Evolutionary conservation across 2,113 vertebrate species (phyloP).

Genomic region (Colius striatus): DNA sequence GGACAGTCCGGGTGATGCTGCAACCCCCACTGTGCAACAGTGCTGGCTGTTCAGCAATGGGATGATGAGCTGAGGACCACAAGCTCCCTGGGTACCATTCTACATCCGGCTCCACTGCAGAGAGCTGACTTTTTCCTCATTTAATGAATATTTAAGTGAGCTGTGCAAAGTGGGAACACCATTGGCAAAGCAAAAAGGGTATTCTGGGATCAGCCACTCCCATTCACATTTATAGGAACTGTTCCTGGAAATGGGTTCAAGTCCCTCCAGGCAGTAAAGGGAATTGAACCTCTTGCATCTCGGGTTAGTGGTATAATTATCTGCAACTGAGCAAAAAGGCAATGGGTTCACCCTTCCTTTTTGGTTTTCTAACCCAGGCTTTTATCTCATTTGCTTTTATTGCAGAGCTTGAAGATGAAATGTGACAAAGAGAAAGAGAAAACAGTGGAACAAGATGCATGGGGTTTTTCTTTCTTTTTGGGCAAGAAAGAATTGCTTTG

Average conservation of each 20-base stretch:
- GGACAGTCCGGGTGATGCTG: neutral
- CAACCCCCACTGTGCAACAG: neutral
- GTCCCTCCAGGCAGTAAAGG: slow-evolving; percentile 49
- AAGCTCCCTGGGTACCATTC: neutral
- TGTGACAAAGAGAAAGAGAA: slow-evolving; percentile 37
- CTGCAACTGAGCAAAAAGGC: slow-evolving; percentile 49
- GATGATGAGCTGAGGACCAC: neutral
- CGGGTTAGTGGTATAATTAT: slow-evolving; percentile 44
- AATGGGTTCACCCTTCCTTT: slow-evolving; percentile 40
- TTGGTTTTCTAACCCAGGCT: slow-evolving; percentile 48
- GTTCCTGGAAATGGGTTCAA: slow-evolving; percentile 55
- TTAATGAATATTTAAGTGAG: slow-evolving; percentile 66
- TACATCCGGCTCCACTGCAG: neutral
- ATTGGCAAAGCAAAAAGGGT: neutral
- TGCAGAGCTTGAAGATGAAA: slow-evolving; percentile 42
- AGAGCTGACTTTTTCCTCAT: neutral
- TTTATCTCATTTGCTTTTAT: slow-evolving; percentile 64
- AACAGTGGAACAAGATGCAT: slow-evolving; percentile 40
- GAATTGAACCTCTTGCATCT: slow-evolving; percentile 34
- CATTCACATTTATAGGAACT: neutral
- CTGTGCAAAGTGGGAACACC: slow-evolving; percentile 10
- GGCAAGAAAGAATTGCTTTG: slow-evolving; percentile 29
- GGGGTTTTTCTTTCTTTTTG: neutral
- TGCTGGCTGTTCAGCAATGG: neutral
- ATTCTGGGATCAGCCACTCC: slow-evolving; percentile 34